Evolutionary conservation across 2,113 vertebrate genomes (phyloP).

Genomic region (Psittacara wagleri): DNA sequence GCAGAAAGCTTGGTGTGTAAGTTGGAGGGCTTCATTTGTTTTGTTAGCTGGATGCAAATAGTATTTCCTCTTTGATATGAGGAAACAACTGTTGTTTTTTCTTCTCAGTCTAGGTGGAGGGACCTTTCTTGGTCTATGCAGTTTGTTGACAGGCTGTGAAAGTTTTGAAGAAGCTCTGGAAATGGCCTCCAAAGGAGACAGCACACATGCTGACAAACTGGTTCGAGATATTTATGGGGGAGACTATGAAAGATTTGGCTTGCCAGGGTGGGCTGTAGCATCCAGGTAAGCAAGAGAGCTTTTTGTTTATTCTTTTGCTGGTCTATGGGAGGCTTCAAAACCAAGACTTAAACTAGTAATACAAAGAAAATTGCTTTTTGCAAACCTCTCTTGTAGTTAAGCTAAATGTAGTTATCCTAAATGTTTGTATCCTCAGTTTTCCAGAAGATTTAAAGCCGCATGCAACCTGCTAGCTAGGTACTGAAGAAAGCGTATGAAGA

Average conservation of each 20-base stretch:
- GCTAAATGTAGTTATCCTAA: background rate
- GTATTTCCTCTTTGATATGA: background rate
- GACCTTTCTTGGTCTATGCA: slow-evolving; percentile 82
- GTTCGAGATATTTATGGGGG: slow-evolving; percentile 85
- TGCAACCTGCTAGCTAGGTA: background rate
- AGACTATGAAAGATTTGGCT: slow-evolving; percentile 82
- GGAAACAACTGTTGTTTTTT: background rate
- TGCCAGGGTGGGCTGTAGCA: slow-evolving; percentile 84
- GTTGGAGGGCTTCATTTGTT: background rate
- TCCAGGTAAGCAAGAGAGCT: slow-evolving; percentile 73
- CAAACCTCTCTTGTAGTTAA: background rate
- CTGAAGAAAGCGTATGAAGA: background rate
- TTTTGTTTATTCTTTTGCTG: background rate
- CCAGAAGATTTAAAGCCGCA: background rate
- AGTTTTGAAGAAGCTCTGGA: slow-evolving; percentile 86
- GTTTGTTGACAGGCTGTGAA: slow-evolving; percentile 83
- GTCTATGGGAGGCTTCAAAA: background rate
- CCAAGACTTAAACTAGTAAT: background rate
- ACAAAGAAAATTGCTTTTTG: background rate
- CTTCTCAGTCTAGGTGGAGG: slow-evolving; percentile 82
- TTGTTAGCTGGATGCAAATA: background rate
- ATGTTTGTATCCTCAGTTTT: background rate
- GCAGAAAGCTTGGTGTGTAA: background rate
- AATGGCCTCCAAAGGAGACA: slow-evolving; percentile 84
- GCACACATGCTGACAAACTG: slow-evolving; percentile 80